These are phyloP conservation scores for Melanophora roralis DNA, from an alignment of 2,888 invertebrate genomes.

Conservation along the genomic window DNA sequence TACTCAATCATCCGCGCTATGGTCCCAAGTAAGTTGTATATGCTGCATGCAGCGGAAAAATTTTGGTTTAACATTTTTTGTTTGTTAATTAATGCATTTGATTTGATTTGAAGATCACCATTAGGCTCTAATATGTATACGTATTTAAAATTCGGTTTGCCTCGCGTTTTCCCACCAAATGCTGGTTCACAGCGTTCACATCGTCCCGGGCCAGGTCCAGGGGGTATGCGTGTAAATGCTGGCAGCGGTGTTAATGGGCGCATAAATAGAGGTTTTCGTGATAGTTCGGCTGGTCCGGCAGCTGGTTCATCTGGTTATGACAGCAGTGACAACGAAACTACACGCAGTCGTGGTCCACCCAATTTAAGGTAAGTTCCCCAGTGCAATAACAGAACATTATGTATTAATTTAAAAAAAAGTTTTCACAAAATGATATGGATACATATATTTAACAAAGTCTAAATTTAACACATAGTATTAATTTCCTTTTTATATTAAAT, in stretches of 20 bases:
- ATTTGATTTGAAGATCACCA: conserved; percentile 81
- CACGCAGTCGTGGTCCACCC: conserved; percentile 77
- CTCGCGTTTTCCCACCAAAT: conserved; percentile 92
- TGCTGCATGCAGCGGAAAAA: background rate
- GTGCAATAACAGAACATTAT: background rate
- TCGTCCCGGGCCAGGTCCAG: conserved; percentile 72
- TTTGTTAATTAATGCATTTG: conserved; percentile 1
- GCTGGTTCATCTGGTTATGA: conserved; percentile 93
- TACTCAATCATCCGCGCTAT: conserved; percentile 89
- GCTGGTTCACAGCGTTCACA: conserved; percentile 85
- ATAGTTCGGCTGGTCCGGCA: conserved; percentile 77
- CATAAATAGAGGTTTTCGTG: conserved; percentile 79
- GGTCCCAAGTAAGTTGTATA: conserved; percentile 86
- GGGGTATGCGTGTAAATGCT: conserved; percentile 64
- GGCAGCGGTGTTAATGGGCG: conserved; percentile 79
- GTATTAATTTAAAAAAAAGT: background rate
- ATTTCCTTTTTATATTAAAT: too few relatives aligned
- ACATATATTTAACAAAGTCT: too few relatives aligned
- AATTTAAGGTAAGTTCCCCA: conserved; percentile 76
- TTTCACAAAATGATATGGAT: too few relatives aligned
- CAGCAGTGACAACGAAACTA: conserved; percentile 90
- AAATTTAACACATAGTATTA: too few relatives aligned
- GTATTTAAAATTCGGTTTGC: conserved; percentile 94
- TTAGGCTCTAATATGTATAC: conserved; percentile 95
- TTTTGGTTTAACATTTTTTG: background rate